phyloP scores from a whole-genome alignment of 2,113 vertebrate genomes.

The Tringa solitaria region DNA sequence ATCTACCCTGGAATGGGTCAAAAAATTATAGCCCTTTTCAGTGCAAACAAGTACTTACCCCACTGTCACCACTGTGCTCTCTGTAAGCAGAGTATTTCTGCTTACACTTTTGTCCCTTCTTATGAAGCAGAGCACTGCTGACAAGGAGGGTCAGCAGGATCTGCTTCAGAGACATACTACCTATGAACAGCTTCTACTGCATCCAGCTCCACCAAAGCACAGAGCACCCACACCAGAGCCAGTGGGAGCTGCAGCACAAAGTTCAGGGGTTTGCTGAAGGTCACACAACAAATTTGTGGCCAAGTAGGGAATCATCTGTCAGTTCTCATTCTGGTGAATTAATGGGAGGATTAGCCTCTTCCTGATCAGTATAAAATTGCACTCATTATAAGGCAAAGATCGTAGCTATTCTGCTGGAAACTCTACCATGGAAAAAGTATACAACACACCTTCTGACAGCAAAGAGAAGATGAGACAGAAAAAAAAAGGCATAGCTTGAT shows the following conservation, averaged over 20 bases:
- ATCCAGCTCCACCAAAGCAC: not conserved
- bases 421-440: not conserved
- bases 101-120: not conserved
- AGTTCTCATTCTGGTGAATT: not conserved
- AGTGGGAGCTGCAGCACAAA: not conserved
- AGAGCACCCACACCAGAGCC: not conserved
- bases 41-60: not conserved
- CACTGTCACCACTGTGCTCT: not conserved
- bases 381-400: not conserved
- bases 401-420: not conserved
- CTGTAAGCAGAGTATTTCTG: not conserved
- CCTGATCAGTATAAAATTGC: not conserved
- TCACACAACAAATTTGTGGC: not conserved
- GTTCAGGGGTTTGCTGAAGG: conserved; percentile 27
- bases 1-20: not conserved
- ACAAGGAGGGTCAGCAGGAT: not conserved
- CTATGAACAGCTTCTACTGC: fast-evolving
- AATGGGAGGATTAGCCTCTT: conserved; percentile 19
- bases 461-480: not conserved
- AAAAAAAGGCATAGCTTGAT: not conserved
- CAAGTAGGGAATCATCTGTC: conserved; percentile 5
- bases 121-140: not conserved
- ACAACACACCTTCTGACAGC: not conserved
- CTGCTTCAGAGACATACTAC: not conserved
- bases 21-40: not conserved